Percentiles rank a stretch among this genome's conserved stretches.
Evolutionary conservation across 2,888 invertebrate species (phyloP).

Genomic region (Sepiola atlantica): DNA sequence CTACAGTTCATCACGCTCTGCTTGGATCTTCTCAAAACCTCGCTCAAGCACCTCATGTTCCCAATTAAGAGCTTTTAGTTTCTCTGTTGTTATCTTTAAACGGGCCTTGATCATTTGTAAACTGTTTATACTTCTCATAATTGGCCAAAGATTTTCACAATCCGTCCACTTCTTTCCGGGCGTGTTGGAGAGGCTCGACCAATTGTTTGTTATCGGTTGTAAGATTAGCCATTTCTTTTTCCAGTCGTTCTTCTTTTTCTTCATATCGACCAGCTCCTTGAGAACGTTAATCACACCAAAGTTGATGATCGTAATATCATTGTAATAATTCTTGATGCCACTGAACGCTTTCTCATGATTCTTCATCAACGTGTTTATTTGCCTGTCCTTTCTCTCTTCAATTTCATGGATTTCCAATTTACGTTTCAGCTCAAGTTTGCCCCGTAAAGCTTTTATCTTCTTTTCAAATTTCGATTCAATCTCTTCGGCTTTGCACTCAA

Average conservation of each 20-base stretch:
- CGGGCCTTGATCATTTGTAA: slow-evolving; percentile 79
- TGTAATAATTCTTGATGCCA: too few species aligned
- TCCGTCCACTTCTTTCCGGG: slow-evolving; percentile 82
- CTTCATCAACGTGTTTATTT: slow-evolving; percentile 84
- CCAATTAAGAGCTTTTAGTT: slow-evolving; percentile 77
- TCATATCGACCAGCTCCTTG: too few species aligned
- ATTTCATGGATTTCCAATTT: slow-evolving; percentile 81
- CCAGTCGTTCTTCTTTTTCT: slow-evolving; percentile 87
- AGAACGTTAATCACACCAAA: too few species aligned
- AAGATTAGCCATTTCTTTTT: slow-evolving; percentile 82
- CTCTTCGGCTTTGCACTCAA: slow-evolving; percentile 82
- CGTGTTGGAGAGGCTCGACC: slow-evolving; percentile 83
- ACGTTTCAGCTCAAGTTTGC: slow-evolving; percentile 81
- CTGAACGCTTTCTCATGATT: slow-evolving; percentile 90
- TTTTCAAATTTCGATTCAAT: slow-evolving; percentile 84
- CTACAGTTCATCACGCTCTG: slow-evolving; percentile 87
- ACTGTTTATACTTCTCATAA: slow-evolving; percentile 87
- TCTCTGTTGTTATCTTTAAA: slow-evolving; percentile 71
- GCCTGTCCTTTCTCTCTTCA: slow-evolving; percentile 92
- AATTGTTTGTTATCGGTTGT: slow-evolving; percentile 84
- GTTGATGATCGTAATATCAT: too few species aligned
- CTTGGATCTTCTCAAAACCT: slow-evolving; percentile 84
- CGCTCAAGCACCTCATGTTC: slow-evolving; percentile 81
- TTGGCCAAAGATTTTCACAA: slow-evolving; percentile 85
- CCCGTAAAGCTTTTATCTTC: slow-evolving; percentile 83